Percentiles rank a stretch among this genome's conserved stretches.
These are phyloP conservation scores for Tetrapedia diversipes DNA, from an alignment of 2,888 invertebrate genomes.

Conservation along the genomic window DNA sequence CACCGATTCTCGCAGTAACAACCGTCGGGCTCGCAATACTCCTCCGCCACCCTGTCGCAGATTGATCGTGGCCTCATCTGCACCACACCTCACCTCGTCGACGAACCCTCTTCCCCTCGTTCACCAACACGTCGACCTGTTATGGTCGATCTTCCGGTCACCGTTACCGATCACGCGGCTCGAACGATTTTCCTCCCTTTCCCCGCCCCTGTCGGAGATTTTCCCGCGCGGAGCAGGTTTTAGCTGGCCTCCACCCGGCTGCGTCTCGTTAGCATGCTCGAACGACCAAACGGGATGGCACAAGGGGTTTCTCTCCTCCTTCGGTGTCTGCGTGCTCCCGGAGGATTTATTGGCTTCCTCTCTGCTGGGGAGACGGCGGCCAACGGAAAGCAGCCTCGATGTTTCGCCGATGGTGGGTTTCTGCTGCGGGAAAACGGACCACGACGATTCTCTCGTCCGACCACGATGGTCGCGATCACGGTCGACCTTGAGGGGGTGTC, in stretches of 20 bases:
- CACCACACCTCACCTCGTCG: slow-evolving; percentile 53
- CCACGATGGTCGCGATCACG: too few species aligned
- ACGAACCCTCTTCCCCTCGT: slow-evolving; percentile 9
- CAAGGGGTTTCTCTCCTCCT: slow-evolving; percentile 38
- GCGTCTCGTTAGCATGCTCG: slow-evolving; percentile 23
- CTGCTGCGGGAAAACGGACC: slow-evolving; percentile 15
- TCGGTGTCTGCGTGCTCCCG: slow-evolving; percentile 14
- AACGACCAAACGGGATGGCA: slow-evolving; percentile 11
- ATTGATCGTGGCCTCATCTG: slow-evolving; percentile 80
- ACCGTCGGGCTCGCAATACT: slow-evolving; percentile 76
- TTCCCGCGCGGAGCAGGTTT: background rate
- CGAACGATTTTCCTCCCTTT: background rate
- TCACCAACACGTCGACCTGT: slow-evolving; percentile 26
- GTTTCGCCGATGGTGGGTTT: slow-evolving; percentile 1
- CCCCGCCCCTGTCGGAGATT: background rate
- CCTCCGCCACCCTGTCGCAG: slow-evolving; percentile 79
- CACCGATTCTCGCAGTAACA: slow-evolving; percentile 76
- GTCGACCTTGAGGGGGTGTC: too few species aligned
- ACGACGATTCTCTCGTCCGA: too few species aligned
- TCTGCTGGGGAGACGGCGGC: slow-evolving; percentile 9
- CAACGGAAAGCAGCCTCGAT: background rate
- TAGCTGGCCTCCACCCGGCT: background rate
- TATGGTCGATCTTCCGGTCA: slow-evolving; percentile 7
- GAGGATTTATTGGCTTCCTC: slow-evolving; percentile 37
- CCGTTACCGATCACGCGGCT: too few species aligned